phyloP scores from a whole-genome alignment of 2,888 invertebrate species.

The Schrankia costaestrigalis region DNA sequence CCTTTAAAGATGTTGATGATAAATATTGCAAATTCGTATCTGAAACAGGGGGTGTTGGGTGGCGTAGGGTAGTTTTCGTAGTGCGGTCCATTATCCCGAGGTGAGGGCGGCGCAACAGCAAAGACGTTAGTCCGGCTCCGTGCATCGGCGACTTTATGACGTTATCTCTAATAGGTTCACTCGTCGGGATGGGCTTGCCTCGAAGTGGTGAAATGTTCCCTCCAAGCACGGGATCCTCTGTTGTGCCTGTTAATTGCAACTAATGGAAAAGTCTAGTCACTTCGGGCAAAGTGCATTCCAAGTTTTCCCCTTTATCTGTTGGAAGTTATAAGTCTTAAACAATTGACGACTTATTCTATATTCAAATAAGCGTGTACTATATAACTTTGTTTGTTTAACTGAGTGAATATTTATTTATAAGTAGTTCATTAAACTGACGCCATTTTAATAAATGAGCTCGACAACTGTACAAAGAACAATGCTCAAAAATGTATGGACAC shows the following conservation, averaged over 20 bases:
- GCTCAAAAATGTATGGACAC: too few relatives aligned
- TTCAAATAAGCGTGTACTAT: constrained; percentile 42
- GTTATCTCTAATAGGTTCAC: constrained; percentile 78
- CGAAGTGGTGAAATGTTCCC: constrained; percentile 54
- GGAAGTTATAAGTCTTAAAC: constrained; percentile 72
- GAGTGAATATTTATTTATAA: too few relatives aligned
- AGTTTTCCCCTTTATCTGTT: constrained; percentile 72
- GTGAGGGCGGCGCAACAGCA: constrained; percentile 69
- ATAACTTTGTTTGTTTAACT: too few relatives aligned
- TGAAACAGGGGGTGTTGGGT: constrained; percentile 16
- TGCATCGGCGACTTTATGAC: constrained; percentile 77
- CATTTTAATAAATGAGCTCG: too few relatives aligned
- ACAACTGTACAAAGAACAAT: too few relatives aligned
- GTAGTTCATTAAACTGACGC: too few relatives aligned
- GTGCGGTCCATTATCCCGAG: constrained; percentile 70
- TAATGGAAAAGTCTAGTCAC: constrained; percentile 80
- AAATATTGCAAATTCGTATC: constrained; percentile 33
- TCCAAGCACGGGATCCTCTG: constrained; percentile 68
- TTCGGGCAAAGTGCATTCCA: constrained; percentile 74
- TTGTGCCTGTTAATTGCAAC: constrained; percentile 77
- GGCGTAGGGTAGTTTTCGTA: constrained; percentile 36
- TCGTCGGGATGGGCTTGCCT: constrained; percentile 54
- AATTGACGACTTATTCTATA: constrained; percentile 55
- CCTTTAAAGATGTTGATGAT: constrained; percentile 17
- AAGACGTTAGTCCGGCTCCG: constrained; percentile 76